Evolutionary conservation across 2,113 vertebrate genomes (phyloP), one percentile per base, ranked within the genome.

Genomic region (Protobothrops flavoviridis): DNA sequence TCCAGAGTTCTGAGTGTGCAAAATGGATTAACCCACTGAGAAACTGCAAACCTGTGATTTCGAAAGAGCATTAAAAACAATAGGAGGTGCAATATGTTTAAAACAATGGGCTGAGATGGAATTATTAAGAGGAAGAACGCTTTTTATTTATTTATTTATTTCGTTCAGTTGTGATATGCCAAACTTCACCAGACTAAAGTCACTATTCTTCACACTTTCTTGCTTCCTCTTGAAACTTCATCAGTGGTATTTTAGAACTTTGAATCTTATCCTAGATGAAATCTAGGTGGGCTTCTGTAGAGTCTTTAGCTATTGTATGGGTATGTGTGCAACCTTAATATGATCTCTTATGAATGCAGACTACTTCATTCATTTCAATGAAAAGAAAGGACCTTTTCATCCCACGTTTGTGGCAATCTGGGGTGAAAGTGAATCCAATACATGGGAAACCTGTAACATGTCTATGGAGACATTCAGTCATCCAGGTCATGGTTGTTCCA

Each of bases 21-120:
- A 89, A 89, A 55, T 89, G 87, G 64, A 89, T 92, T 81, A 81
- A 57, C 52, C 52, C 56, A 89, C 61, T 24, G 52, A 3, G 52
- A 48, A 53, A 39, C 39, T 85, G 87, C 39, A 85, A 53, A 69
- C 90, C 17, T 6, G 10, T 89, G 87, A 69, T 33, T 92, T 81
- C 20, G 17, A 81, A 85, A 92, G 87, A 89, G 92, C 87, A 92
- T 89, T 92, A 89, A 92, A 89, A 48, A 81, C 64, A 20, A 13
- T 53, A 50, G 87, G 92, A 33, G 64, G 53, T n/a, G 57, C 29
- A 7, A 48, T 53, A 24, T 64, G 50, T 88, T 89, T 85, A 48
- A 92, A 85, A 85, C 87, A 92, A 89, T 89, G 45, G 43, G 52
- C 87, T 61, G 33, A 45, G 57, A 89, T 48, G 61, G n/a, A 89